A percentile compares a stretch with the other conserved stretches of the same genome.
phyloP scores from a whole-genome alignment of 2,797 vertebrate genomes.

The Xiphorhynchus erythropygius region DNA sequence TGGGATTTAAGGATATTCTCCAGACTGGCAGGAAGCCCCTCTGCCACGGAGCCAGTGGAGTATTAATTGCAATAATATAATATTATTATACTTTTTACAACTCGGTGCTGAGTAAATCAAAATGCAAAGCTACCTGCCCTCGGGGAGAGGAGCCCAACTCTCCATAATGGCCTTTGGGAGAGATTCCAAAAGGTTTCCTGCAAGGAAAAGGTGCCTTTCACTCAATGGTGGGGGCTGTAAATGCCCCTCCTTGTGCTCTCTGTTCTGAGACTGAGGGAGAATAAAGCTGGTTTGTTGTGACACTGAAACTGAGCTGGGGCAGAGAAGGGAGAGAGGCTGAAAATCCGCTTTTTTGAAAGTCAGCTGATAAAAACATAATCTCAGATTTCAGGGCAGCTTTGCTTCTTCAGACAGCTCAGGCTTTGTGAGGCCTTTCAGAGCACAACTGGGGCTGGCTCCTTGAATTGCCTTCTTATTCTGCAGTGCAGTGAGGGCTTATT shows the following conservation, averaged over 20 bases:
- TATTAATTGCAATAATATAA: background rate
- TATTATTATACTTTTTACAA: background rate
- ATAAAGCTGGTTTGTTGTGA: slow-evolving; percentile 14
- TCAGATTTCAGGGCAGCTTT: slow-evolving; percentile 6
- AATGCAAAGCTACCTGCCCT: background rate
- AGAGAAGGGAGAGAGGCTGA: background rate
- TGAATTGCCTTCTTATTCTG: background rate
- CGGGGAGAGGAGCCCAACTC: background rate
- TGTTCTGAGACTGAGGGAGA: background rate
- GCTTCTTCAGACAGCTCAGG: background rate
- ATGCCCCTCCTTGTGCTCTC: background rate
- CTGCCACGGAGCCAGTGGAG: rapidly evolving
- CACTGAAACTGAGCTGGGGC: background rate
- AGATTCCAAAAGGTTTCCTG: background rate
- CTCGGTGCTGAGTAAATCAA: background rate
- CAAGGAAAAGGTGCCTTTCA: background rate
- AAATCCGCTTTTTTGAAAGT: background rate
- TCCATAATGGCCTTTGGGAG: background rate
- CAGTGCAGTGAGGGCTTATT: background rate
- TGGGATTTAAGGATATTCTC: background rate
- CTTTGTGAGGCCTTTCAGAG: background rate
- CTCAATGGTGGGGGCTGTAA: background rate
- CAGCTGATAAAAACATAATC: slow-evolving; percentile 16
- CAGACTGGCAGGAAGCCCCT: background rate
- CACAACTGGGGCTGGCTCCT: background rate